Percentiles rank a stretch among this genome's conserved stretches.
Conservation (phyloP, 1,140 invertebrate genomes). For the Campoletis sonorensis region DNA sequence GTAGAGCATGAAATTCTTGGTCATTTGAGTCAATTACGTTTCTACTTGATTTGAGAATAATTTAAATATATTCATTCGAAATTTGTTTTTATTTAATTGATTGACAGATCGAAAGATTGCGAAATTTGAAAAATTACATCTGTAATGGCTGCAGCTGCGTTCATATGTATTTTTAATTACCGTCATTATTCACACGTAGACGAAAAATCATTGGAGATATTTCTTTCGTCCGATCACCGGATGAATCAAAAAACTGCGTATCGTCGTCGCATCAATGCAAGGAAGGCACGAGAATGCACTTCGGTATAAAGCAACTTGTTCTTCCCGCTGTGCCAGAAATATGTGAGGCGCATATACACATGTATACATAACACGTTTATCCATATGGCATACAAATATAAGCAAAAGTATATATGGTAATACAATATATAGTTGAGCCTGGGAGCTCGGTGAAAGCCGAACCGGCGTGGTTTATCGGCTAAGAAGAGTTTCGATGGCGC, state of each 20-base stretch:
- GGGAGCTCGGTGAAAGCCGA: slow-evolving; percentile 44
- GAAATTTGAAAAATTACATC: too few species aligned
- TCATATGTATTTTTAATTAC: too few species aligned
- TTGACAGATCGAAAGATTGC: too few species aligned
- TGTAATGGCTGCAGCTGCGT: too few species aligned
- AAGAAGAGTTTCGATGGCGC: slow-evolving; percentile 35
- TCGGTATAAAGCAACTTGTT: slow-evolving; percentile 5
- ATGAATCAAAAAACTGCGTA: not conserved
- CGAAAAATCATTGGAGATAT: not conserved
- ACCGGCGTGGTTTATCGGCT: slow-evolving; percentile 46
- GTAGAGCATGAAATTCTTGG: too few species aligned
- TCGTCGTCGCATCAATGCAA: not conserved
- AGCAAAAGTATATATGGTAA: not conserved
- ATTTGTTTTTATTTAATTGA: too few species aligned
- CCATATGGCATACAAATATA: not conserved
- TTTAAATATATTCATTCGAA: too few species aligned
- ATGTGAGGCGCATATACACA: not conserved
- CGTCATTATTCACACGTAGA: too few species aligned
- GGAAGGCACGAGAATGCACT: not conserved
- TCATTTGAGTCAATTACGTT: too few species aligned
- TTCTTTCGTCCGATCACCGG: not conserved
- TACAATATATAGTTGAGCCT: not conserved
- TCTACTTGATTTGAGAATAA: too few species aligned
- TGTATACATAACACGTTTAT: not conserved
- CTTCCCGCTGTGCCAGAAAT: not conserved